These are phyloP conservation scores for Hylyphantes graminicola DNA, from an alignment of 1,140 invertebrate species.

Conservation along the genomic window DNA sequence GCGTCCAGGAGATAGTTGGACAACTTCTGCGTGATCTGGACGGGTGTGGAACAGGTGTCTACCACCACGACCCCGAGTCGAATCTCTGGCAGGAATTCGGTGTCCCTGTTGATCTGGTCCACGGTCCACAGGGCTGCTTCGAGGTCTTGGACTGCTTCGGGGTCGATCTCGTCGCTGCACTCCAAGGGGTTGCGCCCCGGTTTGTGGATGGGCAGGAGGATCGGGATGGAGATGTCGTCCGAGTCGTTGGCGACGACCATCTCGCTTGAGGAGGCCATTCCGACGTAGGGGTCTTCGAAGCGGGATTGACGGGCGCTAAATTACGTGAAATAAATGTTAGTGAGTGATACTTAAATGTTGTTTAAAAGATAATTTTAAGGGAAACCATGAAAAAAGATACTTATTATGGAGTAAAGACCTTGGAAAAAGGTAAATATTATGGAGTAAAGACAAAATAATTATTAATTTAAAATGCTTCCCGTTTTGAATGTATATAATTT, in stretches of 20 bases:
- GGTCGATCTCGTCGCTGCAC: constrained; percentile 60
- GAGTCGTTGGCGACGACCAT: not conserved
- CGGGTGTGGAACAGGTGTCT: constrained; percentile 65
- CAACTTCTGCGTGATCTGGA: constrained; percentile 54
- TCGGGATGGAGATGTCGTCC: constrained; percentile 63
- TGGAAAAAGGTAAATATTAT: too few relatives aligned
- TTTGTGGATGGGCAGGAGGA: constrained; percentile 65
- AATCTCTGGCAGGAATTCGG: constrained; percentile 63
- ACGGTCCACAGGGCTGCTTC: constrained; percentile 70
- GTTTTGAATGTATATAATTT: not conserved
- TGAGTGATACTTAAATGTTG: not conserved
- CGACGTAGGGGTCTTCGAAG: constrained; percentile 49
- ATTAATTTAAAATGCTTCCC: not conserved
- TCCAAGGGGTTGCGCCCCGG: constrained; percentile 62
- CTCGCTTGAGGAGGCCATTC: constrained; percentile 32
- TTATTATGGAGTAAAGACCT: not conserved
- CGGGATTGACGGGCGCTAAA: constrained; percentile 44
- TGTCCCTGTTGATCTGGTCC: constrained; percentile 69
- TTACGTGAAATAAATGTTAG: not conserved
- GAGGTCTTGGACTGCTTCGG: constrained; percentile 67
- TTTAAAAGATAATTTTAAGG: not conserved
- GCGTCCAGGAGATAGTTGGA: constrained; percentile 42
- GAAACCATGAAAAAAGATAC: not conserved
- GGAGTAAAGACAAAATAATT: too few relatives aligned
- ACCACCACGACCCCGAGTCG: constrained; percentile 64